Base-by-base conservation (phyloP, 2,888 invertebrate species). In the Macrosoma leucophasiata region DNA sequence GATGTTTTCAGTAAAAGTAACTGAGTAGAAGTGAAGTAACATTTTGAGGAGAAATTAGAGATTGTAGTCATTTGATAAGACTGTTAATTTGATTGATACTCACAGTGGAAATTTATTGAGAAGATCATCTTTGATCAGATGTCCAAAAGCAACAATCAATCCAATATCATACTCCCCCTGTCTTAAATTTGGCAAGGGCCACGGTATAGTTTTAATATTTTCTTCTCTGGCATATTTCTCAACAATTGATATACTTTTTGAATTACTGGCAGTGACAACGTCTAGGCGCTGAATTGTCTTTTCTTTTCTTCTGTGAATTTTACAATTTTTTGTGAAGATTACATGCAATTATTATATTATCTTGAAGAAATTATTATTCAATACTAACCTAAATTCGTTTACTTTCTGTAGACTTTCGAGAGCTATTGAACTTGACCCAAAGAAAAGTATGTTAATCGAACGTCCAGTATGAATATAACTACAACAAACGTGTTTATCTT, bases 101-200 rank as follows among this genome's bases (percentile, higher is more conserved):
- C 87, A 96, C 96, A 92, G 70, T 35, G 93, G 91, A 76, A 97
- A 96, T 37, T 88, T 84, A 5, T 88, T 74, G 15, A 98, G 92
- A 0, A 96, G 67, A 31, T 85, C 64, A 44, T 87, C 77, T 20
- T 95, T 95, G 55, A 98, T 95, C 40, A 98, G 81, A 62, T 95
- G 91, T 0, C 98, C 97, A 86, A 98, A 98, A 0, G 97, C 97
- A 1, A 94, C 96, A 14, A 98, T 93, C 28, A 97, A 76, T 3
- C 97, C 97, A 39, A 97, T 73, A 62, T 97, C 91, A 79, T 91
- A 96, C 30, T 86, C 72, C 8, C 66, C 59, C 29, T 77, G 53
- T 5, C 59, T 46, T 20, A 85, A 55, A 20, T 66, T 46, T 14
- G 72, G 48, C 29, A 86, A 62, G 2, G 91, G 91, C 95, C 95